Conservation (phyloP, 2,888 invertebrate species). For the Drosophila formosana region DNA sequence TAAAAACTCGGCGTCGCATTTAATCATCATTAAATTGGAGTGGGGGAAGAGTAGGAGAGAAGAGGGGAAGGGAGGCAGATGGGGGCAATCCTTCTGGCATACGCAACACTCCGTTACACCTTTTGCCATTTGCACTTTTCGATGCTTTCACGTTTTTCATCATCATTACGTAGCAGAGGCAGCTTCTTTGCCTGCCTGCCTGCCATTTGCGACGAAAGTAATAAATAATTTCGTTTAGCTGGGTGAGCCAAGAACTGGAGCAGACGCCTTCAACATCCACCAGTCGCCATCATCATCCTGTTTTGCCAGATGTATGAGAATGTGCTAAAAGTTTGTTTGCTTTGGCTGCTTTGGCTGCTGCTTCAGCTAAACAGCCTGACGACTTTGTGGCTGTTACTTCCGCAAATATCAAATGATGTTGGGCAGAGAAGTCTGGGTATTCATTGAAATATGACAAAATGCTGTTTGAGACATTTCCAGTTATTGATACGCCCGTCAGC, state of each 20-base stretch:
- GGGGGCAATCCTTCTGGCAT: slow-evolving; percentile 67
- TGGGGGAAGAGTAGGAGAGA: slow-evolving; percentile 5
- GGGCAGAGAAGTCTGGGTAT: slow-evolving; percentile 13
- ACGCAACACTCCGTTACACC: slow-evolving; percentile 48
- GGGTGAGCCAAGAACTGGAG: slow-evolving; percentile 28
- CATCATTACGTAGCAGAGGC: slow-evolving; percentile 75
- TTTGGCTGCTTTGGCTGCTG: slow-evolving; percentile 32
- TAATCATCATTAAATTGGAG: slow-evolving; percentile 78
- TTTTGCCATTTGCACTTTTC: slow-evolving; percentile 81
- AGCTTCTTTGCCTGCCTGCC: slow-evolving; percentile 2
- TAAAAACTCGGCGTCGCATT: slow-evolving; percentile 59
- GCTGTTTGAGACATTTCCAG: slow-evolving; percentile 82
- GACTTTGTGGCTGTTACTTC: slow-evolving; percentile 64
- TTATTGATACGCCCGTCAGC: slow-evolving; percentile 80
- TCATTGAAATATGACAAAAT: slow-evolving; percentile 82
- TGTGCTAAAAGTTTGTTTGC: slow-evolving; percentile 81
- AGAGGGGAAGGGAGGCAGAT: slow-evolving; percentile 4
- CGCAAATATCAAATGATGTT: slow-evolving; percentile 73
- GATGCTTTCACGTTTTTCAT: slow-evolving; percentile 81
- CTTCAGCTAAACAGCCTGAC: slow-evolving; percentile 7
- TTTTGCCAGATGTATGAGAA: slow-evolving; percentile 47
- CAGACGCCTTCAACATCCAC: slow-evolving; percentile 14
- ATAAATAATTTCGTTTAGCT: slow-evolving; percentile 81
- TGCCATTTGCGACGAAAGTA: slow-evolving; percentile 67
- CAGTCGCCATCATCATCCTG: slow-evolving; percentile 41